Conservation (phyloP, 2,797 vertebrate species). For the Alauda arvensis region DNA sequence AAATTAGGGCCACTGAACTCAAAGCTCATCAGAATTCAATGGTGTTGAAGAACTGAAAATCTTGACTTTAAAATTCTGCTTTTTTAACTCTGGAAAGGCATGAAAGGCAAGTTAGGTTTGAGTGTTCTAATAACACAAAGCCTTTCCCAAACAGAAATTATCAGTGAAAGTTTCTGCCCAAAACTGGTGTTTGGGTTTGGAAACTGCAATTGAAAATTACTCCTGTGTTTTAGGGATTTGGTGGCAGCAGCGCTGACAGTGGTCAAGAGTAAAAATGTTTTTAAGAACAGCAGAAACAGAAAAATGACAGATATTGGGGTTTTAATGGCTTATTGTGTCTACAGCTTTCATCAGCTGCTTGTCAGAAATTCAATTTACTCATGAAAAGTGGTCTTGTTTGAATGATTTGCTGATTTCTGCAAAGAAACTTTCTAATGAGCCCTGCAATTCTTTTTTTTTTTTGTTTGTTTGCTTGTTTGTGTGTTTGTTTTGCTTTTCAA, state of each 20-base stretch:
- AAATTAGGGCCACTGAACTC: not conserved
- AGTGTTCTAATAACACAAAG: not conserved
- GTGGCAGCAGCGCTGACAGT: not conserved
- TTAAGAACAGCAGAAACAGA: not conserved
- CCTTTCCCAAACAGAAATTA: not conserved
- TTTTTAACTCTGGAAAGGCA: not conserved
- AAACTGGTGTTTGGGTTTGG: not conserved
- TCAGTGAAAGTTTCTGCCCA: not conserved
- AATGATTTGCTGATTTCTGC: not conserved
- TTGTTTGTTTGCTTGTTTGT: not conserved
- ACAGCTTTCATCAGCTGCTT: not conserved
- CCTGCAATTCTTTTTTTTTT: not conserved
- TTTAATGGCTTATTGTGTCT: not conserved
- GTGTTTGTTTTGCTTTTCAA: not conserved
- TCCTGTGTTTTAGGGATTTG: not conserved
- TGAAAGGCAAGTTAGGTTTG: not conserved
- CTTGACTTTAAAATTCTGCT: not conserved
- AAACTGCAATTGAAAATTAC: not conserved
- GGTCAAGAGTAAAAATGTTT: slow-evolving; percentile 9
- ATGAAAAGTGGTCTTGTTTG: not conserved
- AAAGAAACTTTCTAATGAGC: not conserved
- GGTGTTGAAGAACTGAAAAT: not conserved
- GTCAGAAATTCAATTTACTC: not conserved
- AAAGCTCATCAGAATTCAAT: not conserved
- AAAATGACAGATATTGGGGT: not conserved